Base-by-base conservation (phyloP, 2,888 invertebrate genomes). In the Drosophila recens region DNA sequence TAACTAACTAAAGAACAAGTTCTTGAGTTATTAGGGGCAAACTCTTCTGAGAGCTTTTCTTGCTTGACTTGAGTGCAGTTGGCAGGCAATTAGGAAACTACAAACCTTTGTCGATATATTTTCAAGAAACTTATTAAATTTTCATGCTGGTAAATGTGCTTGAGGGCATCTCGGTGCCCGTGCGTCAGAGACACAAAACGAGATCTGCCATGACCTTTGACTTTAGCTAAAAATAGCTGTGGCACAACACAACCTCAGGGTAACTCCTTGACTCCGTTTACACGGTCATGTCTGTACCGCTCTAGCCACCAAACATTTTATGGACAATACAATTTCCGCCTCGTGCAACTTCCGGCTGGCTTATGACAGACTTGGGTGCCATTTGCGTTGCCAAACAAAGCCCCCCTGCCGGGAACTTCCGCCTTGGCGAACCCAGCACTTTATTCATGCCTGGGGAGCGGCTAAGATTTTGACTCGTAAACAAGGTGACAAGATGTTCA, bases 311-410 rank as follows among this genome's bases (percentile, higher is more conserved):
- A 80, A 75, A 64, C 79, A 81, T 67, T 81, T 80, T 75, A 80
- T 70, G 67, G 70, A 64, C 73, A 79, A 79, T 59, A 80, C 70
- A 82, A 82, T 82, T 75, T 79, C 72, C 79, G 82, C 57, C 66
- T 51, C 45, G 27, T 23, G 82, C 61, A n/a, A 53, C 67, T 49
- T 67, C 61, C 65, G 59, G 58, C 43, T 61, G 63, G 38, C 43
- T 72, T 72, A 80, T 66, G 76, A 72, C 72, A 70, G 52, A 68
- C 62, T 58, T 57, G 75, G 75, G 72, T 72, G 75, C 57, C 66
- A 65, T 87, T 87, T 79, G 61, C 49, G 9, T 61, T 64, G 54
- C 45, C 66, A 51, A 46, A 56, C 56, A 57, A 74, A 63, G 59
- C 27, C 40, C 17, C 30, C n/a, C 27, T 23, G 51, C 8, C 36